Evolutionary conservation across 2,113 vertebrate species (phyloP), one percentile per base, ranked within the genome.

Genomic region (Corvus cornix): DNA sequence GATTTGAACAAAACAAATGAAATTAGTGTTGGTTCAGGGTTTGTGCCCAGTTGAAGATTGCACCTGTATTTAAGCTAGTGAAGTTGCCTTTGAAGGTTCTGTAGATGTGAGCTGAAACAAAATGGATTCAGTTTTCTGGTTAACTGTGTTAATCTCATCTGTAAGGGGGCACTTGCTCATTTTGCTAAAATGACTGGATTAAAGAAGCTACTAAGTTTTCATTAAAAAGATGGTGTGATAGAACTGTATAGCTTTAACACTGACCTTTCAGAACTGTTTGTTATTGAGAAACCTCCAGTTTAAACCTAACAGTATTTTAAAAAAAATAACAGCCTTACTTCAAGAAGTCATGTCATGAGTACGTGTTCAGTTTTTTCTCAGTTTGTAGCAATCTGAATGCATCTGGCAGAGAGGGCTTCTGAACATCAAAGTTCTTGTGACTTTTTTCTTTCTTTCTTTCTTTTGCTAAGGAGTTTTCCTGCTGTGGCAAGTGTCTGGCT

Each of bases 391-490:
- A 48, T 90, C 51, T 63, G 59, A 83, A 46, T 74, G 49, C 48
- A 43, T 77, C 46, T 80, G 76, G 27, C 80, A 70, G 48, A 51
- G 35, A 80, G 24, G 10, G 15, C 55, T 92, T 75, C 58, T n/a
- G 48, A 78, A 67, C 60, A 92, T 92, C 83, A 63, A 75, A 82
- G 76, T 56, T 72, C 11, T 28, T 67, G 26, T 35, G 15, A 70
- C 33, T 60, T 69, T 68, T 67, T 82, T 52, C 9, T 74, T 52
- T 46, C 28, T 74, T 52, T 46, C 28, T 23, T n/a, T 84, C 87
- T 82, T 69, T 77, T 91, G 35, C 72, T 94, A 48, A 95, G 51
- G 59, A 95, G 39, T 95, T 96, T 93, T 93, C 82, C 91, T 93
- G 72, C 87, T 90, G 46, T 93, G 52, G 63, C 70, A 69, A 83